A percentile compares a stretch with the other conserved stretches of the same genome.
These are phyloP conservation scores for Hypsopygia costalis DNA, from an alignment of 2,888 invertebrate species.

Conservation along the genomic window DNA sequence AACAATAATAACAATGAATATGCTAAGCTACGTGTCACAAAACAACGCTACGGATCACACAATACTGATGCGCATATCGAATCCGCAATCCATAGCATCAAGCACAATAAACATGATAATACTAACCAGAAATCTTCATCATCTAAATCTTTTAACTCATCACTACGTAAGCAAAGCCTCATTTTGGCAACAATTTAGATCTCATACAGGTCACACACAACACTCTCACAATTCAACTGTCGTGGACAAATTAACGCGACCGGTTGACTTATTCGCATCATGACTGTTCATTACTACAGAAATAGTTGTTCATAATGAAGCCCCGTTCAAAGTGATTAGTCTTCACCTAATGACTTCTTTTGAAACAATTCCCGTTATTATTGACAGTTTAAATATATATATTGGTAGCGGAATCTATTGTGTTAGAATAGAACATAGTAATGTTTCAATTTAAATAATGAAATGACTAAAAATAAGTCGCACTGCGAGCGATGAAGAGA, in stretches of 20 bases:
- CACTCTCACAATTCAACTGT: background rate
- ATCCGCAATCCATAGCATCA: no score
- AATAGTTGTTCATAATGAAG: slow-evolving; percentile 34
- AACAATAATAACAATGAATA: no score
- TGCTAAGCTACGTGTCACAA: no score
- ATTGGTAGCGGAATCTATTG: background rate
- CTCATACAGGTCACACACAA: background rate
- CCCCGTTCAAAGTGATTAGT: slow-evolving; percentile 36
- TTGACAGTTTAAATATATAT: background rate
- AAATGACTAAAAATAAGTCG: no score
- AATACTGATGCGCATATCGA: no score
- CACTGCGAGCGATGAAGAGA: no score
- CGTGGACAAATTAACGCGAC: background rate
- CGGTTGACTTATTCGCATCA: slow-evolving; percentile 13
- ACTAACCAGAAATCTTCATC: background rate
- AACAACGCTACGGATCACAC: no score
- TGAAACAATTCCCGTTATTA: slow-evolving; percentile 11
- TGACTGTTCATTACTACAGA: slow-evolving; percentile 26
- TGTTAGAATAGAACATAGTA: no score
- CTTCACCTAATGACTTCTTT: slow-evolving; percentile 17
- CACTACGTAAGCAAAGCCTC: background rate
- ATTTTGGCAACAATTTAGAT: background rate
- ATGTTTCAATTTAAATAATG: no score
- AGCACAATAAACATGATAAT: no score
- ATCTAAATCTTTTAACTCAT: no score